Evolutionary conservation across 2,797 vertebrate genomes (phyloP).

Genomic region (Sebastes oblongus): DNA sequence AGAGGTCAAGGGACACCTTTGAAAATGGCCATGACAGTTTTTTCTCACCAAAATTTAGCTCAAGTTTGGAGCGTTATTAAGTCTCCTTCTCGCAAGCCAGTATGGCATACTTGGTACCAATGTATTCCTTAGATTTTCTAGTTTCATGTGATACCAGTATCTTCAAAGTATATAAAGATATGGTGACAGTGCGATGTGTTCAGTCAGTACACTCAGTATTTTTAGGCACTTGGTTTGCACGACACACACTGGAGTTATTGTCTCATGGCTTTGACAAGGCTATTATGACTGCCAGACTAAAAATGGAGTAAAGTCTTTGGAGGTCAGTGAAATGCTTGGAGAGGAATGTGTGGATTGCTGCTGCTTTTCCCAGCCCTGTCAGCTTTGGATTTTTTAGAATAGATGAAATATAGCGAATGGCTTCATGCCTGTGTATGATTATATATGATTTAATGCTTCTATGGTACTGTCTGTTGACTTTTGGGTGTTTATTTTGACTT

Average conservation of each 20-base stretch:
- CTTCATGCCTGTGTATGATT: constrained; percentile 7
- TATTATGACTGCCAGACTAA: constrained; percentile 56
- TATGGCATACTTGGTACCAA: too few species aligned
- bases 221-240: constrained; percentile 36
- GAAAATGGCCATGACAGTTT: too few species aligned
- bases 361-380: constrained; percentile 44
- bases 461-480: neutral
- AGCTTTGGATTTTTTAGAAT: constrained; percentile 18
- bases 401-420: constrained; percentile 1
- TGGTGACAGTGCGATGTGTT: constrained; percentile 22
- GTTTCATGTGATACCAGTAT: too few species aligned
- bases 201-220: constrained; percentile 21
- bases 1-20: too few species aligned
- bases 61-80: too few species aligned
- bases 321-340: constrained; percentile 62
- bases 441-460: constrained; percentile 6
- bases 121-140: too few species aligned
- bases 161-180: too few species aligned
- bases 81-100: too few species aligned
- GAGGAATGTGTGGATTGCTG: constrained; percentile 58
- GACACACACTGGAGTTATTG: constrained; percentile 47
- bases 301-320: constrained; percentile 51
- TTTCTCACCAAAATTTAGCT: too few species aligned
- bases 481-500: neutral
- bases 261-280: constrained; percentile 47